Percentiles rank a stretch among this genome's conserved stretches.
Evolutionary conservation across 2,113 vertebrate genomes (phyloP).

Genomic region (Sclerurus mexicanus): DNA sequence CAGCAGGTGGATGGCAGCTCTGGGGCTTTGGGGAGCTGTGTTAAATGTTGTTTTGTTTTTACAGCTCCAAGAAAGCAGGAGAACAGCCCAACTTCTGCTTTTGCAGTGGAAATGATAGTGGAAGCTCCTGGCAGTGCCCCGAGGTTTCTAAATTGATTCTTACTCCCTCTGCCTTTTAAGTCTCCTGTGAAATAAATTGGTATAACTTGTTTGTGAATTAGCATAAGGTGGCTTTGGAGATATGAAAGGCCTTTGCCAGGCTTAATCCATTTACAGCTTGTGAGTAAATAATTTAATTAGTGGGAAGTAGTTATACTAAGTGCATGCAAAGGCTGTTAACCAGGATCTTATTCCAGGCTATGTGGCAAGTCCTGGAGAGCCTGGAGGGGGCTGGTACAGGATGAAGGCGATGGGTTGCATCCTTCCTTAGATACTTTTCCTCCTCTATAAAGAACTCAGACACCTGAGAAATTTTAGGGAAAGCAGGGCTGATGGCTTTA

Average conservation of each 20-base stretch:
- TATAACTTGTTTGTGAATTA: neutral
- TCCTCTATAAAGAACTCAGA: neutral
- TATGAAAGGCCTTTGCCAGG: neutral
- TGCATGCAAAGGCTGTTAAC: neutral
- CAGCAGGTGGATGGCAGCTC: neutral
- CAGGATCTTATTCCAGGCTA: neutral
- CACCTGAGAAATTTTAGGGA: neutral
- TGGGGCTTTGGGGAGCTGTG: neutral
- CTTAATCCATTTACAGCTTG: neutral
- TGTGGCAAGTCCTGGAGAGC: neutral
- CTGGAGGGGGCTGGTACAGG: neutral
- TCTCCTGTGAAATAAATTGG: neutral
- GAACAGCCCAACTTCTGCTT: neutral
- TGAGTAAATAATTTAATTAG: constrained; percentile 14
- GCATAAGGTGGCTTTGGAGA: neutral
- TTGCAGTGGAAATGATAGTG: neutral
- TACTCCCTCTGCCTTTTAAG: neutral
- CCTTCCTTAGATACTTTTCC: neutral
- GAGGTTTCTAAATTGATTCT: neutral
- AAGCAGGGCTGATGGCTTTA: neutral
- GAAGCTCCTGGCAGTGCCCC: neutral
- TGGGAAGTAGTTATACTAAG: neutral
- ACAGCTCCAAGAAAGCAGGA: neutral
- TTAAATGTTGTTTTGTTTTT: neutral
- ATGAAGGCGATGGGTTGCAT: neutral